phyloP scores from a whole-genome alignment of 2,797 vertebrate genomes.

The Lateolabrax maculatus region DNA sequence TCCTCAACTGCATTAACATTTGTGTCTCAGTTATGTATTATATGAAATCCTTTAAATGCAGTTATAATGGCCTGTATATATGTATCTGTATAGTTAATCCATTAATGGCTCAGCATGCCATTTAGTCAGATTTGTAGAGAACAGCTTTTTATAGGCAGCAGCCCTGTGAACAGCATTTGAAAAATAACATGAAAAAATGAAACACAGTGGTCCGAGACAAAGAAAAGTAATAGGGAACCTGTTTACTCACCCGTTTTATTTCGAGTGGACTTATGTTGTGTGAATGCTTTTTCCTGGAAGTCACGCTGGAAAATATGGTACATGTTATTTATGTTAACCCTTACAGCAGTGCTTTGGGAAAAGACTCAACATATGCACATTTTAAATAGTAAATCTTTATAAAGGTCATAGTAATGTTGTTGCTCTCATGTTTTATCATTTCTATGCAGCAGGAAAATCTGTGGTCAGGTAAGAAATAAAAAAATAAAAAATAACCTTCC shows the following conservation, averaged over 20 bases:
- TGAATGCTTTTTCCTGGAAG: slow-evolving; percentile 42
- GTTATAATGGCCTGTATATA: slow-evolving; percentile 12
- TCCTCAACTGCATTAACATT: slow-evolving; percentile 37
- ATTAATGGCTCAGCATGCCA: slow-evolving; percentile 33
- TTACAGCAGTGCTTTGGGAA: slow-evolving; percentile 1
- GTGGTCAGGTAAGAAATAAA: neutral
- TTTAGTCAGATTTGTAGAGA: slow-evolving; percentile 23
- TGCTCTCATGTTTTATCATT: slow-evolving; percentile 8
- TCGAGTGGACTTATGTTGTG: slow-evolving; percentile 2
- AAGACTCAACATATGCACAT: slow-evolving; percentile 18
- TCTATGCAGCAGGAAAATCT: neutral
- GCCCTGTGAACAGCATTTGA: neutral
- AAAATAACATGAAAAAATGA: neutral
- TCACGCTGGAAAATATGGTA: slow-evolving; percentile 8
- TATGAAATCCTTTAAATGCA: slow-evolving; percentile 50
- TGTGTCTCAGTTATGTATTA: slow-evolving; percentile 20
- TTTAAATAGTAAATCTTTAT: slow-evolving; percentile 33
- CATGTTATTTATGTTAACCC: slow-evolving; percentile 38
- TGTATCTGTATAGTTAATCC: slow-evolving; percentile 36
- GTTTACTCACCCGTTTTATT: slow-evolving; percentile 4
- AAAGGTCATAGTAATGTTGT: slow-evolving; percentile 35
- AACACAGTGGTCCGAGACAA: neutral
- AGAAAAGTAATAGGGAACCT: neutral
- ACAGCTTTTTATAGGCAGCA: slow-evolving; percentile 27
- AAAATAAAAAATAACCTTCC: neutral